Evolutionary conservation across 1,140 invertebrate genomes (phyloP).

Genomic region (Eueides isabella): DNA sequence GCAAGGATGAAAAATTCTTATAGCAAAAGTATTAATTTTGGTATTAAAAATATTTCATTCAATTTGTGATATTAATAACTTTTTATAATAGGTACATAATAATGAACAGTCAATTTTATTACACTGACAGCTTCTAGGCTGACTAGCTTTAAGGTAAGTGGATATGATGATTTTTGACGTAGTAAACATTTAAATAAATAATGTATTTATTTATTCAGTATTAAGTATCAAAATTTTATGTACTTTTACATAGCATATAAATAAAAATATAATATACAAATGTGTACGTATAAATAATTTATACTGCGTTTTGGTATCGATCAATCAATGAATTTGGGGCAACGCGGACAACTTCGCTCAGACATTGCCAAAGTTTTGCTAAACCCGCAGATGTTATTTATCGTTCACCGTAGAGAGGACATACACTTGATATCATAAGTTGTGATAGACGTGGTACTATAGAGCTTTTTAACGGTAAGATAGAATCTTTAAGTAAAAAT

Average conservation of each 20-base stretch:
- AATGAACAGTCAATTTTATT: not conserved
- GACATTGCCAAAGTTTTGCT: conserved; percentile 37
- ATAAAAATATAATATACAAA: not conserved
- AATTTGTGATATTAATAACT: not conserved
- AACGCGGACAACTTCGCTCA: conserved; percentile 26
- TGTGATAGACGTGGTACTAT: not conserved
- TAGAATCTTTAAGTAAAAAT: conserved; percentile 21
- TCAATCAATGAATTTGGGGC: conserved; percentile 40
- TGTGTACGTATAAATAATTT: conserved; percentile 28
- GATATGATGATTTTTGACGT: too few species aligned
- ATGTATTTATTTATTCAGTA: too few species aligned
- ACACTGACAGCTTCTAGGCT: too few species aligned
- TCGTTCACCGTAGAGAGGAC: conserved; percentile 36
- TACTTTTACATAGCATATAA: not conserved
- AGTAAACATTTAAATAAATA: too few species aligned
- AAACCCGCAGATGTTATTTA: conserved; percentile 58
- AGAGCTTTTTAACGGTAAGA: not conserved
- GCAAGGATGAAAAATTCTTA: conserved; percentile 10
- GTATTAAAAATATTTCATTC: not conserved
- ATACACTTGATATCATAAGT: conserved; percentile 21
- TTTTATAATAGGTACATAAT: not conserved
- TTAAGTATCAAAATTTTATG: too few species aligned
- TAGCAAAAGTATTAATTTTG: not conserved
- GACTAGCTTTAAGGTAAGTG: too few species aligned
- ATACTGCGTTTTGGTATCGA: conserved; percentile 25